Percentiles rank a stretch among this genome's conserved stretches.
Conservation (phyloP, 2,797 vertebrate species). For the Peromyscus eremicus region DNA sequence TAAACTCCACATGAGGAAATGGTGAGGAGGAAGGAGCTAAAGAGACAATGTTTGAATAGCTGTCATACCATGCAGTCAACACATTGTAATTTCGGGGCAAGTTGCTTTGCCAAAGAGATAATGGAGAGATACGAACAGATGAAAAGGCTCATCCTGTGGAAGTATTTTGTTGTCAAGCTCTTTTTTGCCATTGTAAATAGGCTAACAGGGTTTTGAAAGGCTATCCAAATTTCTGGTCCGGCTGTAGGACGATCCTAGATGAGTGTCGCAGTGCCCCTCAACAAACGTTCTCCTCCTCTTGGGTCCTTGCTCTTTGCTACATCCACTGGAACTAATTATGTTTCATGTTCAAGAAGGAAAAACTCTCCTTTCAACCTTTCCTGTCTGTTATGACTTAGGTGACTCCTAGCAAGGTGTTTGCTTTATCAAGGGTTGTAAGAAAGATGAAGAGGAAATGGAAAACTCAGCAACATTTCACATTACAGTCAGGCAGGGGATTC, state of each 20-base stretch:
- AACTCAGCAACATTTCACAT: not conserved
- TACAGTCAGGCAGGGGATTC: too few species aligned
- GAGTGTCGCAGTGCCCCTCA: not conserved
- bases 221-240: not conserved
- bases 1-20: not conserved
- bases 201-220: conserved; percentile 31
- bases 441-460: not conserved
- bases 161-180: not conserved
- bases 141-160: not conserved
- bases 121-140: not conserved
- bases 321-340: not conserved
- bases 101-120: not conserved
- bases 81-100: not conserved
- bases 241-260: not conserved
- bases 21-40: not conserved
- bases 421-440: not conserved
- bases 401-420: not conserved
- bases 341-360: conserved; percentile 5
- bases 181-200: not conserved
- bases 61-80: not conserved
- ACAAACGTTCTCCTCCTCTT: not conserved
- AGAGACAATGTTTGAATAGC: not conserved
- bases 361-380: not conserved
- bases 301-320: rapidly evolving
- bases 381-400: conserved; percentile 22